Conservation (phyloP, 2,113 vertebrate genomes). For the Anguilla japonica region DNA sequence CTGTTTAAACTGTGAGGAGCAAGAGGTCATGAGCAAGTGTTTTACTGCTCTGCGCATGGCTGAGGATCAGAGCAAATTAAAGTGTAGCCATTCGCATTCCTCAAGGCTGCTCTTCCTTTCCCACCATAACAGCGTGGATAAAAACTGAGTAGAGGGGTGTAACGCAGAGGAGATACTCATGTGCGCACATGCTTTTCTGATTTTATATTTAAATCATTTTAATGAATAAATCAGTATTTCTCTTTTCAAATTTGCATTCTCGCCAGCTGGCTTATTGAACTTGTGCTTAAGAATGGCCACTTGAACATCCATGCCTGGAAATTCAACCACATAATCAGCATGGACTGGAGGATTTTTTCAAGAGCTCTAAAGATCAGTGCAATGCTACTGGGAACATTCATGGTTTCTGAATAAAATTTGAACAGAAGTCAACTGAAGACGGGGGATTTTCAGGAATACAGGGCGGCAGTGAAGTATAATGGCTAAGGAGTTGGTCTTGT, state of each 20-base stretch:
- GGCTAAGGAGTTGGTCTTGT: too few relatives aligned
- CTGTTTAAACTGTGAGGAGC: not conserved
- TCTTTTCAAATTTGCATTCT: slow-evolving; percentile 17
- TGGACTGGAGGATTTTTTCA: too few relatives aligned
- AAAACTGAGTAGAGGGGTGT: not conserved
- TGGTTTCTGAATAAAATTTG: too few relatives aligned
- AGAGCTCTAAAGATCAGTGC: too few relatives aligned
- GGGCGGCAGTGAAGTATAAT: too few relatives aligned
- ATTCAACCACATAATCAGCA: too few relatives aligned
- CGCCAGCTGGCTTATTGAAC: not conserved
- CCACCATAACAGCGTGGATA: not conserved
- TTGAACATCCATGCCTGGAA: too few relatives aligned
- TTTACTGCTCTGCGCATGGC: slow-evolving; percentile 15
- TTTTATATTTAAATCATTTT: not conserved
- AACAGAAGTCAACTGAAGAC: too few relatives aligned
- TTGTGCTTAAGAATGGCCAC: slow-evolving; percentile 13
- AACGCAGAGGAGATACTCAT: not conserved
- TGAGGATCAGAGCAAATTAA: not conserved
- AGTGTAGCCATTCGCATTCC: not conserved
- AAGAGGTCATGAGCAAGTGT: not conserved
- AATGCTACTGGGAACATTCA: too few relatives aligned
- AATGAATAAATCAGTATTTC: slow-evolving; percentile 17
- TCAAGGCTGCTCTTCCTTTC: not conserved
- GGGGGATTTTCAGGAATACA: too few relatives aligned
- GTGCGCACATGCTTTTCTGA: not conserved